These are phyloP conservation scores for Nemotelus nigrinus DNA, from an alignment of 2,888 invertebrate species.

Conservation along the genomic window DNA sequence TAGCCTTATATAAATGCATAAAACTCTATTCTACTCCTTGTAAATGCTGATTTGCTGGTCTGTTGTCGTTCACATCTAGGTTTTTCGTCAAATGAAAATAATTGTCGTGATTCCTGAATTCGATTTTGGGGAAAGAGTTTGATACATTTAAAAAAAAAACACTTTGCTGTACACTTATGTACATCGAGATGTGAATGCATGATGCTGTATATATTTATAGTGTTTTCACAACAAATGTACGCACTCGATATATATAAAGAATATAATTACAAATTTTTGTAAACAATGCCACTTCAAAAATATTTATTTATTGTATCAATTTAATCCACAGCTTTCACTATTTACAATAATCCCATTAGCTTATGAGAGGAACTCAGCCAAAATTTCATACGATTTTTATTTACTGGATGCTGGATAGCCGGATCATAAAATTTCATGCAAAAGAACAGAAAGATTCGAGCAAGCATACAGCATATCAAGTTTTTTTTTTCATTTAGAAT, in stretches of 20 bases:
- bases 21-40: conserved; percentile 33
- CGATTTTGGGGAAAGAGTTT: conserved; percentile 16
- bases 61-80: background rate
- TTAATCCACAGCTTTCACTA: background rate
- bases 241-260: conserved; percentile 15
- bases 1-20: conserved; percentile 39
- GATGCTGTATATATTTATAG: conserved; percentile 31
- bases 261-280: conserved; percentile 14
- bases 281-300: conserved; percentile 42
- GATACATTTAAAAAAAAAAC: conserved; percentile 34
- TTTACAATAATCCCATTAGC: too few relatives aligned
- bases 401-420: too few relatives aligned
- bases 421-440: too few relatives aligned
- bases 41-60: background rate
- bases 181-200: conserved; percentile 42
- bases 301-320: background rate
- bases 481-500: too few relatives aligned
- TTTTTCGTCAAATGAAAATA: background rate
- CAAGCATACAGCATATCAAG: too few relatives aligned
- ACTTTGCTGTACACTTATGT: conserved; percentile 44
- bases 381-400: too few relatives aligned
- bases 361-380: too few relatives aligned
- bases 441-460: too few relatives aligned
- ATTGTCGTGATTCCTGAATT: background rate
- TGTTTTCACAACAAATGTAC: conserved; percentile 38